phyloP scores from a whole-genome alignment of 2,113 vertebrate genomes.

The Sphaerodactylus townsendi region DNA sequence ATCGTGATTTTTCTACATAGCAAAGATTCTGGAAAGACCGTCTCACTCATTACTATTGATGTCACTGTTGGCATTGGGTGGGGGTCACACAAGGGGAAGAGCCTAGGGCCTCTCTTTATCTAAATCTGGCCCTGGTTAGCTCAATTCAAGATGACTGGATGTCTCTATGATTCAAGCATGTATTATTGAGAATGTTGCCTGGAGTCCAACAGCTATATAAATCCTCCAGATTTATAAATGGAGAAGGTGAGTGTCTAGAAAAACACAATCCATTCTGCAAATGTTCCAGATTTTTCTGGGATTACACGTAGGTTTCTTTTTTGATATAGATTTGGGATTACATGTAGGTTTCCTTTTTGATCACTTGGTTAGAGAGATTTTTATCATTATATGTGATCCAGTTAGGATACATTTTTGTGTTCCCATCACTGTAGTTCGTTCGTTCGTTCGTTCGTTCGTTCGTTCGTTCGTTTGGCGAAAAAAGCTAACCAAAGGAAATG shows the following conservation, averaged over 20 bases:
- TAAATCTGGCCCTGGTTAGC: no score
- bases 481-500: not conserved
- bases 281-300: not conserved
- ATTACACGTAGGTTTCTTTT: not conserved
- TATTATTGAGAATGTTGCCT: not conserved
- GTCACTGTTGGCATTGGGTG: no score
- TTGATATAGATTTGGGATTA: not conserved
- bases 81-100: no score
- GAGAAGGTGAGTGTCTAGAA: not conserved
- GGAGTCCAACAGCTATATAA: not conserved
- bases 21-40: no score
- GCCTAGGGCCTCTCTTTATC: no score
- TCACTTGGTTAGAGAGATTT: not conserved
- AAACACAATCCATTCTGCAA: not conserved
- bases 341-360: not conserved
- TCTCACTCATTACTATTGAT: not conserved
- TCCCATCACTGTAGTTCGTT: not conserved
- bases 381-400: not conserved
- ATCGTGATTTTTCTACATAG: no score
- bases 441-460: not conserved
- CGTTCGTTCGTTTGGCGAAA: not conserved
- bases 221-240: not conserved
- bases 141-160: not conserved
- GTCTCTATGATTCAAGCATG: not conserved
- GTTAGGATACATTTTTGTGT: not conserved